Evolutionary conservation across 2,797 vertebrate genomes (phyloP).

Genomic region (Diplodus sargus): DNA sequence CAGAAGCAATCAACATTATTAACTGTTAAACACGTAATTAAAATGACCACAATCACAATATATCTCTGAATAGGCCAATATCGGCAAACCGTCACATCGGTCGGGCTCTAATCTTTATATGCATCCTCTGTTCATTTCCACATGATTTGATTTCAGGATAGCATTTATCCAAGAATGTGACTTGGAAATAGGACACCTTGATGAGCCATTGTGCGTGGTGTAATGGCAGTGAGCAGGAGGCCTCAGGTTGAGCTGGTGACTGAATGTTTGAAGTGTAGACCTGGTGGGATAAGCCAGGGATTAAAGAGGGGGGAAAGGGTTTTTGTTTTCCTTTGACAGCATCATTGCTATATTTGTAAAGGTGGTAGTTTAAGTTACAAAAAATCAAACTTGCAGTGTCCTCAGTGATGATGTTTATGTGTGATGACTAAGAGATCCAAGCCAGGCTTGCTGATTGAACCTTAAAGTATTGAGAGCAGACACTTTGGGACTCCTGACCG

Average conservation of each 20-base stretch:
- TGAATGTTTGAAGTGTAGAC: slow-evolving; percentile 55
- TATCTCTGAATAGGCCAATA: too few species aligned
- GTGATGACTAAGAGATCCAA: background rate
- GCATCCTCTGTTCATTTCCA: slow-evolving; percentile 49
- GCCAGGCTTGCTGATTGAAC: slow-evolving; percentile 38
- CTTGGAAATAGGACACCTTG: slow-evolving; percentile 65
- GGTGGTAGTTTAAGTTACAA: slow-evolving; percentile 1
- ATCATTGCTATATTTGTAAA: slow-evolving; percentile 23
- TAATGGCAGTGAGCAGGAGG: slow-evolving; percentile 39
- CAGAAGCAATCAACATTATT: too few species aligned
- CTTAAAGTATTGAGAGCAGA: slow-evolving; percentile 53
- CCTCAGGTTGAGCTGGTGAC: slow-evolving; percentile 44
- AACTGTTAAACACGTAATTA: too few species aligned
- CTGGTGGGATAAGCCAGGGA: slow-evolving; percentile 60
- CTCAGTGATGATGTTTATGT: background rate
- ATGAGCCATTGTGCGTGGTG: slow-evolving; percentile 45
- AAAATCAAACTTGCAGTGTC: background rate
- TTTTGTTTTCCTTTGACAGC: slow-evolving; percentile 40
- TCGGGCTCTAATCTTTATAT: background rate
- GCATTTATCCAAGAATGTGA: slow-evolving; percentile 59
- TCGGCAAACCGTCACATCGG: too few species aligned
- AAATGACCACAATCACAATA: too few species aligned
- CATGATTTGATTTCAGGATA: slow-evolving; percentile 55
- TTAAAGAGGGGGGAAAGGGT: slow-evolving; percentile 37
- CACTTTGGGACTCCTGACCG: slow-evolving; percentile 32